Conservation (phyloP, 2,888 invertebrate genomes). For the Caenorhabditis sp. region DNA sequence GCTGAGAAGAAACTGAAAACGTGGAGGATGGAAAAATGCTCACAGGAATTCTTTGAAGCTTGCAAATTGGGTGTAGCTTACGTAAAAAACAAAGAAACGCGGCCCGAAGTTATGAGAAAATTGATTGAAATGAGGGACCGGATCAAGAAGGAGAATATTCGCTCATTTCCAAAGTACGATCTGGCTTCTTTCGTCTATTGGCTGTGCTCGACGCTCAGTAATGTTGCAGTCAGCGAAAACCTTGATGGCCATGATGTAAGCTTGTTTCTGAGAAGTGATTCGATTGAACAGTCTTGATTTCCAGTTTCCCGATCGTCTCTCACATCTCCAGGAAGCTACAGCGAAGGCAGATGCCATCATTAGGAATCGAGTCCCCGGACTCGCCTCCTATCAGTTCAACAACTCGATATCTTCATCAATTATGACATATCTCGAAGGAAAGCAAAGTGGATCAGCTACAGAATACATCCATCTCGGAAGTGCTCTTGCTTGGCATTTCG, state of each 20-base stretch:
- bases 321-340: constrained; percentile 31
- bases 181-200: constrained; percentile 37
- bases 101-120: constrained; percentile 10
- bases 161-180: constrained; percentile 42
- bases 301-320: constrained; percentile 52
- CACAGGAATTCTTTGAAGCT: constrained; percentile 8
- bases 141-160: constrained; percentile 28
- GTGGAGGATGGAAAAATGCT: constrained; percentile 31
- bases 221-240: neutral
- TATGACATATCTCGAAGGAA: constrained; percentile 24
- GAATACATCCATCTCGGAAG: constrained; percentile 50
- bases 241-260: constrained; percentile 21
- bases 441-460: constrained; percentile 2
- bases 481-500: constrained; percentile 48
- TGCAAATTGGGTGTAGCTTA: neutral
- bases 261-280: neutral
- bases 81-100: neutral
- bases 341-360: constrained; percentile 35
- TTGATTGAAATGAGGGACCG: constrained; percentile 20
- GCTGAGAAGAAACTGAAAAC: constrained; percentile 35
- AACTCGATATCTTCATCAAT: constrained; percentile 27
- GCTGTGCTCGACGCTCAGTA: constrained; percentile 43
- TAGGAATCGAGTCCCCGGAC: constrained; percentile 42
- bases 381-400: constrained; percentile 43
- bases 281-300: too few species aligned